phyloP scores from a whole-genome alignment of 2,888 invertebrate species.

The Lasius fuliginosus region DNA sequence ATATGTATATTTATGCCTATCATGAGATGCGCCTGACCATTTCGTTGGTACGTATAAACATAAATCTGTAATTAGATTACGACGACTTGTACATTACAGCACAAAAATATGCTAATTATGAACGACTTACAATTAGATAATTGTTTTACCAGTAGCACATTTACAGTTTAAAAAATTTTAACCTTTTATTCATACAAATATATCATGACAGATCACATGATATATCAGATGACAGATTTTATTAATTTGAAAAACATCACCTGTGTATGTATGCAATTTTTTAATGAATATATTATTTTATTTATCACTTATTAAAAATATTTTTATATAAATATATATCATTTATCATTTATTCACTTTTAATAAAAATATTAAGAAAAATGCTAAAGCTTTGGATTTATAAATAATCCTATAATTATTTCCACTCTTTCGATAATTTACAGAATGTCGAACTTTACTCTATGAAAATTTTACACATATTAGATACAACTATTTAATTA shows the following conservation, averaged over 20 bases:
- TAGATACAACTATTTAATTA: background rate
- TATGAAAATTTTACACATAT: background rate
- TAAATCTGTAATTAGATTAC: background rate
- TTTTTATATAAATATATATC: background rate
- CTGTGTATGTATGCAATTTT: background rate
- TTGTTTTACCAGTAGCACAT: too few species aligned
- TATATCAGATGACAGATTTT: background rate
- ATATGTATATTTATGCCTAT: conserved; percentile 22
- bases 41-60: background rate
- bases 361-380: background rate
- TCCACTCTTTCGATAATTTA: background rate
- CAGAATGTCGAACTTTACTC: background rate
- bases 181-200: background rate
- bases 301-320: too few species aligned
- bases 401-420: background rate
- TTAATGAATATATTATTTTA: too few species aligned
- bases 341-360: background rate
- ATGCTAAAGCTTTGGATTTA: background rate
- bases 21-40: background rate
- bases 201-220: background rate
- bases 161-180: background rate
- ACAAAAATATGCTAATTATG: background rate
- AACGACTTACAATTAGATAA: background rate
- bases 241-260: background rate
- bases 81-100: background rate